phyloP scores from a whole-genome alignment of 2,113 vertebrate genomes.

The Mustela lutreola region DNA sequence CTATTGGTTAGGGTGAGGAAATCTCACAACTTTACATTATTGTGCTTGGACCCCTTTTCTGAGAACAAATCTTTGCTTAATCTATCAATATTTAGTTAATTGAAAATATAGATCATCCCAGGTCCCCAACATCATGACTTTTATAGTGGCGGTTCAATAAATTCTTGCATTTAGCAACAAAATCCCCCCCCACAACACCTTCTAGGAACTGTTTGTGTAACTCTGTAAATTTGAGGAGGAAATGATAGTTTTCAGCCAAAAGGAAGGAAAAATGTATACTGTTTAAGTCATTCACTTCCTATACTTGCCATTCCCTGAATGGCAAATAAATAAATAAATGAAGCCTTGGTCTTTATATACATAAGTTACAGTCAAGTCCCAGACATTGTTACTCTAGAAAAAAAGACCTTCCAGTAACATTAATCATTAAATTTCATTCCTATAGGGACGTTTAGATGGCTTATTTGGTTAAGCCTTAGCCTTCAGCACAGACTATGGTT shows the following conservation, averaged over 20 bases:
- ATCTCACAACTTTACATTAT: neutral
- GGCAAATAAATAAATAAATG: neutral
- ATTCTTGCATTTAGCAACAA: neutral
- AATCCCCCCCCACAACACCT: neutral
- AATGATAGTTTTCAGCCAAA: neutral
- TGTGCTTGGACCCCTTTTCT: neutral
- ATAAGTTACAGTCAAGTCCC: neutral
- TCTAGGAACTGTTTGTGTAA: neutral
- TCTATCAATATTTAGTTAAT: neutral
- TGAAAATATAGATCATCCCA: neutral
- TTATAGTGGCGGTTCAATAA: neutral
- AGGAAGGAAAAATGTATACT: neutral
- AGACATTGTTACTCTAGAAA: neutral
- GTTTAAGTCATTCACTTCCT: neutral
- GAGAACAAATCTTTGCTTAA: conserved; percentile 5
- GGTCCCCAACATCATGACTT: neutral
- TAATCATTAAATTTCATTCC: neutral
- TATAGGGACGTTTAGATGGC: neutral
- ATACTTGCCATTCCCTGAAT: neutral
- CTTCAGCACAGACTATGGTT: neutral
- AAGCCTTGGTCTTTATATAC: neutral
- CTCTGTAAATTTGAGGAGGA: neutral
- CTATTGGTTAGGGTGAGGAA: neutral
- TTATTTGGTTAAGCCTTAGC: neutral
- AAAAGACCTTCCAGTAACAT: neutral